Conservation (phyloP, 2,888 invertebrate species). For the Tetragonula carbonaria region DNA sequence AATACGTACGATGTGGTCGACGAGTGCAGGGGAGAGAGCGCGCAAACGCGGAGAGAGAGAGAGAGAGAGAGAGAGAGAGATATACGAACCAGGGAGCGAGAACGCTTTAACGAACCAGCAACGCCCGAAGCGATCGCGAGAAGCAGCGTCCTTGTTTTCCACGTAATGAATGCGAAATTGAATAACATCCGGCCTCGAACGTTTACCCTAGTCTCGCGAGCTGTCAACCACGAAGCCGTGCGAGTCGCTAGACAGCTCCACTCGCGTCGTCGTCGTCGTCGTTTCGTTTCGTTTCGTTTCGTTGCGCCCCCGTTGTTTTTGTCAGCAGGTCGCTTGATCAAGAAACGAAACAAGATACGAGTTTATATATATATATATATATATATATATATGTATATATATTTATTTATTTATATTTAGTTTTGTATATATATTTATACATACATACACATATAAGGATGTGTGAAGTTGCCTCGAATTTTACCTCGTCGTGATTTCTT, state of each 20-base stretch:
- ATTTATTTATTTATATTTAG: no score
- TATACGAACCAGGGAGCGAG: constrained; percentile 2
- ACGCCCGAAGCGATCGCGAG: constrained; percentile 58
- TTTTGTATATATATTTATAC: no score
- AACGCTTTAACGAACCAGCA: constrained; percentile 63
- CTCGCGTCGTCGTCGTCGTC: not conserved
- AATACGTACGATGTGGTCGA: not conserved
- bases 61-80: no score
- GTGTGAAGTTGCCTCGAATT: not conserved
- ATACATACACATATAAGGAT: no score
- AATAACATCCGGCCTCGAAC: constrained; percentile 62
- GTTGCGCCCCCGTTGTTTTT: not conserved
- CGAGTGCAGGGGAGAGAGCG: not conserved
- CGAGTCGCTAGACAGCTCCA: not conserved
- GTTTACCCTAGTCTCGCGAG: constrained; percentile 51
- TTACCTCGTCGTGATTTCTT: not conserved
- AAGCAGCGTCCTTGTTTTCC: constrained; percentile 56
- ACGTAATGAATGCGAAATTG: constrained; percentile 67
- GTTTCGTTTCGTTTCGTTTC: not conserved
- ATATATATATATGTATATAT: no score
- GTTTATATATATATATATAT: not conserved
- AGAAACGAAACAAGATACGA: not conserved
- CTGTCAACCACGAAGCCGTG: constrained; percentile 18
- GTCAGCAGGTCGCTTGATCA: not conserved
- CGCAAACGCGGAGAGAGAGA: not conserved